These are phyloP conservation scores for Cherax quadricarinatus DNA, from an alignment of 1,140 invertebrate species.

Conservation along the genomic window DNA sequence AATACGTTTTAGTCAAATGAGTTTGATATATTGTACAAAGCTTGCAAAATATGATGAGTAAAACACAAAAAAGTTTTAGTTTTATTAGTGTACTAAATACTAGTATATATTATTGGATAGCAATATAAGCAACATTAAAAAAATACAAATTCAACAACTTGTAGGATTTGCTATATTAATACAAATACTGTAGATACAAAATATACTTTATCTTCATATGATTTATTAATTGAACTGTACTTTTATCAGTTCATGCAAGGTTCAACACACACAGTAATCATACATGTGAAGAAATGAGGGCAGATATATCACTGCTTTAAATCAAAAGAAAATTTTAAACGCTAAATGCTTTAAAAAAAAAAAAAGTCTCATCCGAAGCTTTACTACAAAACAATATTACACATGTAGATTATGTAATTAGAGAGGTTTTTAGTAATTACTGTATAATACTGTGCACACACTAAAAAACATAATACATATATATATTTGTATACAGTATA, in stretches of 20 bases:
- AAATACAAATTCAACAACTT: neutral
- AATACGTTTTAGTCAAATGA: too few species aligned
- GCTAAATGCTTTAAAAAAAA: neutral
- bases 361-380: too few species aligned
- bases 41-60: neutral
- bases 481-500: too few species aligned
- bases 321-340: neutral
- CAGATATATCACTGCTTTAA: neutral
- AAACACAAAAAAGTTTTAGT: neutral
- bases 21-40: neutral
- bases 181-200: neutral
- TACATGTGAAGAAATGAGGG: neutral
- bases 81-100: neutral
- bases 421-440: too few species aligned
- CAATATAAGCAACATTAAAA: neutral
- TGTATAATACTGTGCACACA: too few species aligned
- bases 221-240: neutral
- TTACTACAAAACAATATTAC: too few species aligned
- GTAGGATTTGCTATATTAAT: neutral
- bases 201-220: neutral
- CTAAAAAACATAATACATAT: too few species aligned
- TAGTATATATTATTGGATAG: neutral
- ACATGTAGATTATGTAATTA: too few species aligned
- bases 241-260: neutral
- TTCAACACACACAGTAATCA: neutral